Evolutionary conservation across 1,140 invertebrate species (phyloP).

Genomic region (Bombus affinis): DNA sequence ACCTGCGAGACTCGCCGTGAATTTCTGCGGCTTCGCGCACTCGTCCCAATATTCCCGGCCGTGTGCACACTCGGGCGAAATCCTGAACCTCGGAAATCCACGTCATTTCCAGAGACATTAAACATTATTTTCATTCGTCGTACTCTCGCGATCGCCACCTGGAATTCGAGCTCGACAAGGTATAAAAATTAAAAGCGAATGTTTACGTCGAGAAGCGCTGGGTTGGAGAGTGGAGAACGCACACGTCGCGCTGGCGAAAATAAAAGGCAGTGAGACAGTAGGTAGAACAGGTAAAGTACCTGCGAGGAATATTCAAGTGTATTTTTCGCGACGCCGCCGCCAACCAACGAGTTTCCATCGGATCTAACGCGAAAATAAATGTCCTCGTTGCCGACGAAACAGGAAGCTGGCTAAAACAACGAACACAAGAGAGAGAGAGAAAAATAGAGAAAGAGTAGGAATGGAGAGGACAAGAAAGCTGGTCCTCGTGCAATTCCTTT

Average conservation of each 20-base stretch:
- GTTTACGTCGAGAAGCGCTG: conserved; percentile 5
- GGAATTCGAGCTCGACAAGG: conserved; percentile 44
- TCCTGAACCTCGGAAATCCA: conserved; percentile 11
- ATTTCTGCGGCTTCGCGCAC: no score
- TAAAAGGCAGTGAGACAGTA: not conserved
- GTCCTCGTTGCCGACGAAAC: conserved; percentile 41
- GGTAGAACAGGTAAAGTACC: conserved; percentile 27
- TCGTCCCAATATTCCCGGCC: no score
- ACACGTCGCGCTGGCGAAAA: not conserved
- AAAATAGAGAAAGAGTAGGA: not conserved
- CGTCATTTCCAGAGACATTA: conserved; percentile 29
- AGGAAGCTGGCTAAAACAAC: not conserved
- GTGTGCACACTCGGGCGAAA: no score
- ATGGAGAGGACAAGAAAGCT: not conserved
- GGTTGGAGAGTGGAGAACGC: not conserved
- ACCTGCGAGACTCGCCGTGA: no score
- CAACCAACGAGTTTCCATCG: conserved; percentile 59
- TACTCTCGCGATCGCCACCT: conserved; percentile 3
- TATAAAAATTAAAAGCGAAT: conserved; percentile 25
- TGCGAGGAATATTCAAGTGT: conserved; percentile 43
- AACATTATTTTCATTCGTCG: conserved; percentile 51
- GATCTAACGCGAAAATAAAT: conserved; percentile 68
- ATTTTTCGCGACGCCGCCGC: conserved; percentile 48
- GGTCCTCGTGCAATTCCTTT: not conserved
- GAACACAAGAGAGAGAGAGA: not conserved